Base-by-base conservation (phyloP, 2,888 invertebrate species). In the Colostygia pectinataria region DNA sequence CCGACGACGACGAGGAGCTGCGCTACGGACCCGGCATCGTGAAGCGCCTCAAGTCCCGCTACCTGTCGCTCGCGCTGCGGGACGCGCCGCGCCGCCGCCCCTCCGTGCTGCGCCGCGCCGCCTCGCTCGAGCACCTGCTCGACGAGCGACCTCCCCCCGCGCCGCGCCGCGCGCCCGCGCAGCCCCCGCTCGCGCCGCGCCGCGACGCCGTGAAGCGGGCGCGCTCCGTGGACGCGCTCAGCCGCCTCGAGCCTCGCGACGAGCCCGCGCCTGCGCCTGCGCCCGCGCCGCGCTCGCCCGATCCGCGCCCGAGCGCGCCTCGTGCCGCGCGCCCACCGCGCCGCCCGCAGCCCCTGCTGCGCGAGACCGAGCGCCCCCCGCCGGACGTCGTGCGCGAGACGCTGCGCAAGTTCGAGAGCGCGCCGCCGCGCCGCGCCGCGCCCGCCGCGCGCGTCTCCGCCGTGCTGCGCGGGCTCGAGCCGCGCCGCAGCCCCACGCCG, bases 1-100 rank as follows among this genome's bases (percentile, higher is more conserved):
- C 46, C 70, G 78, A 79, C 69, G 80, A 77, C 57, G 84, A 83
- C 61, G 96, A 96, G 81, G 97, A 97, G 77, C 89, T 97, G 48
- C 94, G 95, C 74, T 97, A 97, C 89, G 97, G 97, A 0, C 97
- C 97, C 40, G 97, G 97, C 48, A 97, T 97, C 73, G 97, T 97
- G 27, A 96, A 95, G 72, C 95, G 95, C 67, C 92, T 97, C 61
- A 94, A 96, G 77, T 95, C 96, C 74, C 94, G 96, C 74, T 97
- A 97, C 79, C 92, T 97, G 57, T 96, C 95, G 78, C 91, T 97
- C 59, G 96, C 97, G 6, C 84, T 97, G 55, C 92, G 96, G n/a
- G 95, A 95, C 66, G 92, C 93, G 29, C 92, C 92, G 63, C 91
- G 91, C 25, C 92, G 92, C 29, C 91, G 95, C 2, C 93, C 93